Percentiles rank a stretch among this genome's conserved stretches.
Conservation (phyloP, 2,113 vertebrate species). For the Brachyhypopomus gauderio region DNA sequence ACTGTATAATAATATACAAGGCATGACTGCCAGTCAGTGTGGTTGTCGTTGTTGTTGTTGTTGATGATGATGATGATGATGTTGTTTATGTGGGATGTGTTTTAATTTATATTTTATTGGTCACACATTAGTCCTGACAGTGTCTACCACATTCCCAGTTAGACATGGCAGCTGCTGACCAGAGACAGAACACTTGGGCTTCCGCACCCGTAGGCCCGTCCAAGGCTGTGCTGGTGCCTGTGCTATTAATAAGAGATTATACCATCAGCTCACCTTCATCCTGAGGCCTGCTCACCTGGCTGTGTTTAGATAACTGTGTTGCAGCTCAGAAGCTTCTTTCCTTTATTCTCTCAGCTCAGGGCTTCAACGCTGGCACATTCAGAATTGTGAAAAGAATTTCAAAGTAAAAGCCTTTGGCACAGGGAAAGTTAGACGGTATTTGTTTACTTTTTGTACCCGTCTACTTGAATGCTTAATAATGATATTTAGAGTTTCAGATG, state of each 20-base stretch:
- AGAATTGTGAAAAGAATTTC: not conserved
- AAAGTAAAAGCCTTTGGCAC: not conserved
- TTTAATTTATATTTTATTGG: not conserved
- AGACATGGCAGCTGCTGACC: not conserved
- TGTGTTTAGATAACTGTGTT: not conserved
- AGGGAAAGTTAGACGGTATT: not conserved
- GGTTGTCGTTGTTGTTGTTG: not conserved
- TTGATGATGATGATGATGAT: not conserved
- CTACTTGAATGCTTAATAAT: not conserved
- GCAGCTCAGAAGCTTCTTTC: not conserved
- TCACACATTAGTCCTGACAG: not conserved
- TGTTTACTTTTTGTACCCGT: not conserved
- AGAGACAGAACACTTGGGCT: not conserved
- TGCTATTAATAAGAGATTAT: conserved; percentile 1
- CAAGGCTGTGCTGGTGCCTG: not conserved
- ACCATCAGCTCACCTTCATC: conserved; percentile 1
- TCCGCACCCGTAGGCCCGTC: not conserved
- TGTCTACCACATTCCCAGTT: conserved; percentile 4
- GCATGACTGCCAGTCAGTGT: not conserved
- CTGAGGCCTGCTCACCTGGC: conserved; percentile 5
- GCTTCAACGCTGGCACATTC: not conserved
- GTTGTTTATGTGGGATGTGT: not conserved
- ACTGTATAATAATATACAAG: conserved; percentile 2
- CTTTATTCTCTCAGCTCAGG: not conserved
- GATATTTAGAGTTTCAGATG: not conserved